A percentile compares a stretch with the other conserved stretches of the same genome.
phyloP scores from a whole-genome alignment of 2,888 invertebrate species.

The Torymus texanus region DNA sequence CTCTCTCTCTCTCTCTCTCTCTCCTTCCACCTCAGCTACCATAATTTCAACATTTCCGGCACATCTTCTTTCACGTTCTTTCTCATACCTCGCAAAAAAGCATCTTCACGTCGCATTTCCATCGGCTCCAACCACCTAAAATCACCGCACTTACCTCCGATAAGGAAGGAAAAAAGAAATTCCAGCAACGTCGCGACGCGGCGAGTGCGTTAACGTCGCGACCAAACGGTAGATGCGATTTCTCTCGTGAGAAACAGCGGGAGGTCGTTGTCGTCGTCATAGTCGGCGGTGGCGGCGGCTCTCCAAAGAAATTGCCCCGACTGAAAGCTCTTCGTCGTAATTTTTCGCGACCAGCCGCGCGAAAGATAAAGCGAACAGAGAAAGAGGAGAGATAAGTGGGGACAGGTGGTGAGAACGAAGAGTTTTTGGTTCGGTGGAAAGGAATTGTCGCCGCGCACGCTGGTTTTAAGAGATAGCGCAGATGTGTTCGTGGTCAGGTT shows the following conservation, averaged over 20 bases:
- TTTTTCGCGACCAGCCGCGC: not conserved
- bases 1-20: too few relatives aligned
- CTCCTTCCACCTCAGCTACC: too few relatives aligned
- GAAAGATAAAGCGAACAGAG: not conserved
- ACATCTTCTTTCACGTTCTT: too few relatives aligned
- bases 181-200: not conserved
- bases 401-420: not conserved
- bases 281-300: not conserved
- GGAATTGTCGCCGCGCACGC: not conserved
- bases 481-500: too few relatives aligned
- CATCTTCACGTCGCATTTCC: too few relatives aligned
- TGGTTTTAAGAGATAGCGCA: too few relatives aligned
- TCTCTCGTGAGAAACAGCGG: not conserved
- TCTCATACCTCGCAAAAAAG: too few relatives aligned
- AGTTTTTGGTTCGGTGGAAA: not conserved
- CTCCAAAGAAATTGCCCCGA: constrained; percentile 16
- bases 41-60: too few relatives aligned
- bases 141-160: too few relatives aligned
- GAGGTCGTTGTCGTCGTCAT: not conserved
- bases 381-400: not conserved
- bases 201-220: not conserved
- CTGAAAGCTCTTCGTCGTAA: constrained; percentile 21
- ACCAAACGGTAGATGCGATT: constrained; percentile 2
- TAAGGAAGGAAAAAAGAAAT: too few relatives aligned
- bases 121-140: too few relatives aligned